Percentiles rank a stretch among this genome's conserved stretches.
These are phyloP conservation scores for Lasioglossum oenotherae DNA, from an alignment of 2,888 invertebrate genomes.

Conservation along the genomic window DNA sequence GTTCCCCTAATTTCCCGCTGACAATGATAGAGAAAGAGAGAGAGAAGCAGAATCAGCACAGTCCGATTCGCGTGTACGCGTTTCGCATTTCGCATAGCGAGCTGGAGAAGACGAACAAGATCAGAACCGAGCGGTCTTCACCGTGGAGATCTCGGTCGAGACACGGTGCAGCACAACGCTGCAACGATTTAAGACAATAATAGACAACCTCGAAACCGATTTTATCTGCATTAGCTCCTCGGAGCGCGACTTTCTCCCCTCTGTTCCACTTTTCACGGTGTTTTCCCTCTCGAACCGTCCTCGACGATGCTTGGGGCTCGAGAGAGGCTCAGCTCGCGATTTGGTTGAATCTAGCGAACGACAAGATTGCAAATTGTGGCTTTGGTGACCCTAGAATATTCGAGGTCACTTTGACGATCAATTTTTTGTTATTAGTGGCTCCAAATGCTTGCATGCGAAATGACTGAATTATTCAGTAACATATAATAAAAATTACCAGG, in stretches of 20 bases:
- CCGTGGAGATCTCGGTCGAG: not conserved
- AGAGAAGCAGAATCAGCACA: not conserved
- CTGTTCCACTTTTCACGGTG: slow-evolving; percentile 37
- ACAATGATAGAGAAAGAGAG: not conserved
- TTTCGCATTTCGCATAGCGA: not conserved
- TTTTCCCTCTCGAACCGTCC: slow-evolving; percentile 25
- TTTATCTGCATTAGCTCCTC: slow-evolving; percentile 29
- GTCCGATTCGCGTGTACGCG: not conserved
- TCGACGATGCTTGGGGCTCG: not conserved
- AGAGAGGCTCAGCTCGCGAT: not conserved
- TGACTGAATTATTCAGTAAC: no score
- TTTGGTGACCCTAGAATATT: no score
- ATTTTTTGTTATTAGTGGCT: no score
- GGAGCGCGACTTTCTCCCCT: slow-evolving; percentile 42
- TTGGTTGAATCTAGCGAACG: not conserved
- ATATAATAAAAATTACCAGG: not conserved
- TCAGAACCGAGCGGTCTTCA: not conserved
- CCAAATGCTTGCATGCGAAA: no score
- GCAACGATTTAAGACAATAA: slow-evolving; percentile 3
- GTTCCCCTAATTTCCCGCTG: slow-evolving; percentile 35
- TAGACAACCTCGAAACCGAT: slow-evolving; percentile 19
- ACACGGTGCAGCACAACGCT: not conserved
- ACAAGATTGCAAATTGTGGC: no score
- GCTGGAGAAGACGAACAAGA: not conserved
- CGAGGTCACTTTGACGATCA: no score